These are phyloP conservation scores for Drosophila ustulata DNA, from an alignment of 2,888 invertebrate species.

Conservation along the genomic window DNA sequence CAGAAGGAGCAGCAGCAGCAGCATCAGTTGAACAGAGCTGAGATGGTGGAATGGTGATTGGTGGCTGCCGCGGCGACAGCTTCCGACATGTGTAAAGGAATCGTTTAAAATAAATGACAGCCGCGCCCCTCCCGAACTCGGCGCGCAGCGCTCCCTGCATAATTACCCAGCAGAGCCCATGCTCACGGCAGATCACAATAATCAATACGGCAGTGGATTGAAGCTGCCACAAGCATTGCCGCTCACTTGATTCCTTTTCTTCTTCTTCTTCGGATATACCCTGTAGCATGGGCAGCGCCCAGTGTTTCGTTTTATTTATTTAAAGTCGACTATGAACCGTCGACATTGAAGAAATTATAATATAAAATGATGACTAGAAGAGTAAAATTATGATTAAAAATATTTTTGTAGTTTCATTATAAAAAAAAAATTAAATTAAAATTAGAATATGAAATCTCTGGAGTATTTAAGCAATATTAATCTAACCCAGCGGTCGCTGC, in stretches of 20 bases:
- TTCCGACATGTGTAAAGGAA: conserved; percentile 79
- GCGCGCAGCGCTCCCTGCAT: conserved; percentile 51
- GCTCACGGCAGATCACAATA: conserved; percentile 80
- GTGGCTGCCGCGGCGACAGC: conserved; percentile 71
- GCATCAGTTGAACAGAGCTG: not conserved
- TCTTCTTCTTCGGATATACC: conserved; percentile 25
- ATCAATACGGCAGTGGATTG: conserved; percentile 68
- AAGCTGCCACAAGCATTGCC: not conserved
- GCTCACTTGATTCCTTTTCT: conserved; percentile 22
- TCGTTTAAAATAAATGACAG: conserved; percentile 82
- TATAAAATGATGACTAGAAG: no score
- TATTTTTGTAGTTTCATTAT: no score
- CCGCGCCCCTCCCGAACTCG: conserved; percentile 44
- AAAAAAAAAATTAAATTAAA: no score
- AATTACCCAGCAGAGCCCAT: conserved; percentile 68
- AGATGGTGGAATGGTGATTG: conserved; percentile 28
- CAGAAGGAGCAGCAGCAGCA: not conserved
- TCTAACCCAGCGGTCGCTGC: no score
- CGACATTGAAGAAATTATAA: no score
- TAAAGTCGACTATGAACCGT: no score
- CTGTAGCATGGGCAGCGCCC: conserved; percentile 6
- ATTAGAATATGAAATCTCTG: no score
- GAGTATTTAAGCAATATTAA: no score
- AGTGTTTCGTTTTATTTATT: no score
- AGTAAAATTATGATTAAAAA: no score